Evolutionary conservation across 1,140 invertebrate genomes (phyloP), one percentile per base, ranked within the genome.

Genomic region (Ceratitis capitata): DNA sequence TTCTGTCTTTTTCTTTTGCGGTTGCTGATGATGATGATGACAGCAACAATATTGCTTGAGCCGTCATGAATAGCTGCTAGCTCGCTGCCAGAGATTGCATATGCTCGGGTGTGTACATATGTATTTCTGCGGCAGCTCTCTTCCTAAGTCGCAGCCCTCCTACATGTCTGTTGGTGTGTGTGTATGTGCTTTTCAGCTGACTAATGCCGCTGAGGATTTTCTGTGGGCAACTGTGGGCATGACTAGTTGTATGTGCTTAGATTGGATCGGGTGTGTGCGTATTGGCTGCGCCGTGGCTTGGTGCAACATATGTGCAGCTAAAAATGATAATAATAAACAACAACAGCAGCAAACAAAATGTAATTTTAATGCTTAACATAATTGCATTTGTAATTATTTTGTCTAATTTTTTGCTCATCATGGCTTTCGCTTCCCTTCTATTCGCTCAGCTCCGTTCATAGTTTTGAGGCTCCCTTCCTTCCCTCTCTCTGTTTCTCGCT

Each of bases 341-440:
- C 69, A 45, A 78, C n/a, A 64, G n/a, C n/a, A n/a, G n/a, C n/a
- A n/a, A 6, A 64, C 61, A 35, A 64, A 14, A 78, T 78, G 69
- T 45, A 45, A 78, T 78, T 78, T 45, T 78, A 78, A 78, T 78
- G 69, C 69, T 78, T 78, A 78, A 78, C 69, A 78, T 78, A 78
- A 78, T 78, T 78, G 69, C 69, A 78, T 78, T 78, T 78, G 69
- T 45, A 78, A 78, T 78, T 78, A 78, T 45, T 78, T 78, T 78
- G 69, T 78, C 69, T 69, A 69, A 69, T 69, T 69, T 69, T 78
- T 56, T 56, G 51, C 51, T 56, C 51, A 56, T 56, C 51, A 56
- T 56, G 19, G 19, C 51, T 56, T 56, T 56, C n/a, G 5, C 51
- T 9, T 1, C n/a, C 3, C 49, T 51, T 14, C 49, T 51, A 19